Conservation (phyloP, 2,113 vertebrate genomes). For the Platysternon megacephalum region DNA sequence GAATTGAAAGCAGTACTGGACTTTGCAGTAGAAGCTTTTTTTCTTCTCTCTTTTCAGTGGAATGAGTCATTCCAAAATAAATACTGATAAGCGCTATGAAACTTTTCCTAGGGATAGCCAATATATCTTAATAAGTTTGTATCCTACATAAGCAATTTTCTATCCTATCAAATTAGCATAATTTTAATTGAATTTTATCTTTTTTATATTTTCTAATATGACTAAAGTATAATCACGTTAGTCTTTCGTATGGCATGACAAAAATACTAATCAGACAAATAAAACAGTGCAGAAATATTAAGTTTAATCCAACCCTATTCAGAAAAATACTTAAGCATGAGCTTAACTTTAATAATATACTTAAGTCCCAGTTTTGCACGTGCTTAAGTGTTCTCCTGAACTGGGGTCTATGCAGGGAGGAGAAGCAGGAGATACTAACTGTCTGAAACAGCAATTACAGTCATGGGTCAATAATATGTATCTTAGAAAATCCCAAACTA, state of each 20-base stretch:
- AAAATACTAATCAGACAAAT: slow-evolving; percentile 56
- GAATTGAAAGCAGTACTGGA: background rate
- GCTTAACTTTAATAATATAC: background rate
- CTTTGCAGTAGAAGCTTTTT: background rate
- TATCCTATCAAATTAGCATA: slow-evolving; percentile 49
- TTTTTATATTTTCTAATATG: slow-evolving; percentile 39
- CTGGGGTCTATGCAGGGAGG: background rate
- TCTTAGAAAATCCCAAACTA: background rate
- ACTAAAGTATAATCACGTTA: slow-evolving; percentile 50
- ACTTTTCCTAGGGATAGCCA: slow-evolving; percentile 15
- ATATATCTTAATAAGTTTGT: slow-evolving; percentile 22
- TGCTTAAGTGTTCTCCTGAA: background rate
- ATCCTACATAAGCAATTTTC: slow-evolving; percentile 33
- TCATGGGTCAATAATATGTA: background rate
- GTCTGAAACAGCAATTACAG: background rate
- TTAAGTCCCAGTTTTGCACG: background rate
- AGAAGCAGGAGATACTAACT: background rate
- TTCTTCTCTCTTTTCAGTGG: background rate
- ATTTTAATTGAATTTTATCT: slow-evolving; percentile 60
- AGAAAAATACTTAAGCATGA: background rate
- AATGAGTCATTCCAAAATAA: slow-evolving; percentile 18
- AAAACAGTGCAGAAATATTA: slow-evolving; percentile 3
- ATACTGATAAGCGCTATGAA: slow-evolving; percentile 17
- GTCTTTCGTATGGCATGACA: background rate
- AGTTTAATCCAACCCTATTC: background rate